Evolutionary conservation across 2,113 vertebrate species (phyloP), one percentile per base, ranked within the genome.

Genomic region (Fregetta grallaria): DNA sequence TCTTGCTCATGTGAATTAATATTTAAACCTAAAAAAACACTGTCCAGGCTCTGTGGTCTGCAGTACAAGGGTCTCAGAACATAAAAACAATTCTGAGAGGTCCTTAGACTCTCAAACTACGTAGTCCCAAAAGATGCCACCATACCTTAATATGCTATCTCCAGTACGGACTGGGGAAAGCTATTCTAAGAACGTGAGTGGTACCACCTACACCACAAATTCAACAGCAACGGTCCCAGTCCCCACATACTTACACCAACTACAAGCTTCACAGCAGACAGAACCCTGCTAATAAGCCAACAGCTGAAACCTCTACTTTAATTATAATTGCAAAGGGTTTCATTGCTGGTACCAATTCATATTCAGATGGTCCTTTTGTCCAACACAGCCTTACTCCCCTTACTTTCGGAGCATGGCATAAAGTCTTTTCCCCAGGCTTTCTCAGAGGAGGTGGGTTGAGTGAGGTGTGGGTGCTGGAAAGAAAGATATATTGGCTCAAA

Each of bases 391-490:
- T 7, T 16, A 7, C 73, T 87, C 70, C 34, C 18, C 70, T 95
- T 38, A 23, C 66, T 55, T n/a, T 25, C 70, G 53, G 45, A 92
- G 49, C 1, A 13, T 11, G 62, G 53, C 65, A 2, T 38, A 76
- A 92, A 95, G 81, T 36, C 97, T 96, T 95, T 95, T 90, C 96
- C 87, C 74, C 71, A 59, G 92, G 95, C 89, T 95, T 86, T 92
- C 74, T 73, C 11, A 12, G 81, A 96, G 71, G 63, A 96, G 94
- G 70, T 96, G 94, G 94, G 89, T 90, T 95, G 91, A 96, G 74
- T 83, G 94, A 96, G 74, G 84, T 95, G 89, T 94, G 94, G 91
- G 91, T 96, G 89, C 94, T 97, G 94, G 91, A 96, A 96, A 97
- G 82, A 91, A 85, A 96, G 95, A 91, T 71, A 84, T 42, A 97